phyloP scores from a whole-genome alignment of 2,888 invertebrate species.

The Aleiodes alternator region DNA sequence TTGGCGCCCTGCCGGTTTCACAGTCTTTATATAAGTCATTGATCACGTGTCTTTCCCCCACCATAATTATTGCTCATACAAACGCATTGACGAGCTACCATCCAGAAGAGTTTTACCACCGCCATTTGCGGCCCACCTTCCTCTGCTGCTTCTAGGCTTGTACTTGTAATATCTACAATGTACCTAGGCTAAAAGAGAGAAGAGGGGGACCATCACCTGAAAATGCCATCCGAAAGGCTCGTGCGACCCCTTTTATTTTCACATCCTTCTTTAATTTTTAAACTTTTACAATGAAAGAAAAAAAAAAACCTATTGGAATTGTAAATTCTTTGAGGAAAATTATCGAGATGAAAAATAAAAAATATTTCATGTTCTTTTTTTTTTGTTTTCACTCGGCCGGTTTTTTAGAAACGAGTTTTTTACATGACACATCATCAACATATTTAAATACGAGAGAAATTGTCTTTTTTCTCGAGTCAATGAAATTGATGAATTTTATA shows the following conservation, averaged over 20 bases:
- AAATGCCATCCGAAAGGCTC: constrained; percentile 64
- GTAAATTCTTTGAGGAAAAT: not conserved
- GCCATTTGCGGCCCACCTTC: constrained; percentile 51
- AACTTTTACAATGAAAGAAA: too few species aligned
- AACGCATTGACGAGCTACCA: constrained; percentile 49
- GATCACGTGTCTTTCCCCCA: constrained; percentile 73
- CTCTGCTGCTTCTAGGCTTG: constrained; percentile 50
- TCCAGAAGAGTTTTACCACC: constrained; percentile 56
- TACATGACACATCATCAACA: constrained; percentile 25
- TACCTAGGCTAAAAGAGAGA: constrained; percentile 49
- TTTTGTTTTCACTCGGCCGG: constrained; percentile 43
- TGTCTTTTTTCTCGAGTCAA: not conserved
- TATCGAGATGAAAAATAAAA: not conserved
- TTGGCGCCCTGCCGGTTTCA: constrained; percentile 71
- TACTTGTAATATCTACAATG: constrained; percentile 44
- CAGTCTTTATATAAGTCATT: constrained; percentile 74
- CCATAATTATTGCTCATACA: constrained; percentile 29
- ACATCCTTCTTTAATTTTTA: not conserved
- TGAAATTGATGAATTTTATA: too few species aligned
- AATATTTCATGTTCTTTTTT: constrained; percentile 20
- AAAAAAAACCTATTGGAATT: not conserved
- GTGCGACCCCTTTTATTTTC: constrained; percentile 35
- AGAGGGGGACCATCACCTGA: constrained; percentile 59
- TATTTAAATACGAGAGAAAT: not conserved
- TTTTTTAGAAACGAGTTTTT: constrained; percentile 56